Evolutionary conservation across 1,140 invertebrate species (phyloP), one percentile per base, ranked within the genome.

Genomic region (Triops longicaudatus): DNA sequence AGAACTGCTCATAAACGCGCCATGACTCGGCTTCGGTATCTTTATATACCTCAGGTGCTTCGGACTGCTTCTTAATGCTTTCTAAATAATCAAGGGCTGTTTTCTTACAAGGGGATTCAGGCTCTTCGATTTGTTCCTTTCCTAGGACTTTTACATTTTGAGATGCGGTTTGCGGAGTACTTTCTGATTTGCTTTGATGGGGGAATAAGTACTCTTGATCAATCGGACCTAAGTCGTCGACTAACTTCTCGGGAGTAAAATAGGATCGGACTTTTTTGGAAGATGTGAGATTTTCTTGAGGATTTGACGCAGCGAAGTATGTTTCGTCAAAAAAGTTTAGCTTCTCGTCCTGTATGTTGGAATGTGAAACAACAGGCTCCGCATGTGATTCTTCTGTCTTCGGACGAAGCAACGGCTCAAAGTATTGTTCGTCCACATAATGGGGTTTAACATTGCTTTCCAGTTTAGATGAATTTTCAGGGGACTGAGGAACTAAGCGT

Each of bases 181-280:
- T 9, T 37, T 73, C 41, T n/a, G 26, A 14, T 42, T 73, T 72
- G 9, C 6, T 41, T 3, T 27, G 17, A 26, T 22, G 28, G 2
- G 74, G 74, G 63, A 50, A 75, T 28, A 75, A 75, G 63, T 75
- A 75, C n/a, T 75, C 26, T 26, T 75, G 74, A 26, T 75, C 74
- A 17, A 75, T 63, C 27, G 74, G 42, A 22, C 43, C 44, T 75
- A 63, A n/a, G 22, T 75, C 74, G 27, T 50, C 14, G 5, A 63
- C 26, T 28, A 75, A 26, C 26, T 75, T 26, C 26, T 43, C 43
- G 14, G 74, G 42, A n/a, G 43, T 37, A 26, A 44, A n/a, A 27
- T 75, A 50, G 43, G 22, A 63, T 17, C 12, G 37, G 2, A 14
- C 42, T 75, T 44, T 4, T 75, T 37, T 44, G 26, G n/a, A 12